A percentile compares a stretch with the other conserved stretches of the same genome.
These are phyloP conservation scores for Isurus oxyrinchus DNA, from an alignment of 2,113 vertebrate species.

Conservation along the genomic window DNA sequence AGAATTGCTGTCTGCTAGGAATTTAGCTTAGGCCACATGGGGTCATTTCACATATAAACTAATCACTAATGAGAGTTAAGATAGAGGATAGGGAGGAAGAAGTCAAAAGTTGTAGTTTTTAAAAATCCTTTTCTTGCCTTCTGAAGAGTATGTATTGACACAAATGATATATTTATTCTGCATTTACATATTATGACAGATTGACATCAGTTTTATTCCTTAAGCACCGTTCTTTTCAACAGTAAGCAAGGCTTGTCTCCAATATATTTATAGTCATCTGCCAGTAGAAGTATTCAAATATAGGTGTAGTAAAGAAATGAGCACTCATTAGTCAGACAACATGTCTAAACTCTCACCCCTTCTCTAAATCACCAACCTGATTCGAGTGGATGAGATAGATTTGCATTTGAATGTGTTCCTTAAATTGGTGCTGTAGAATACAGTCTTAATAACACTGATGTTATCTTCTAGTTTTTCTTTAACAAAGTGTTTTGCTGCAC, in stretches of 20 bases:
- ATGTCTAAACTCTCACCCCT: not conserved
- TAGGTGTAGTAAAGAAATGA: not conserved
- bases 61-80: not conserved
- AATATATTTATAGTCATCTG: not conserved
- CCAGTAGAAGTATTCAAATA: not conserved
- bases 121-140: not conserved
- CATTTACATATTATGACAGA: not conserved
- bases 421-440: not conserved
- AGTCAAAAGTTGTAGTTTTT: not conserved
- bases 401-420: not conserved
- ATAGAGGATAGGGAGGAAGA: not conserved
- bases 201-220: not conserved
- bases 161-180: not conserved
- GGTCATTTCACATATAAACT: not conserved
- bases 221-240: not conserved
- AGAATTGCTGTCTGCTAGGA: not conserved
- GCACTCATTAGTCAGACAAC: not conserved
- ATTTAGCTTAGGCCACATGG: not conserved
- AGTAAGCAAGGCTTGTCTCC: not conserved
- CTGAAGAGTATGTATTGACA: not conserved
- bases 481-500: not conserved
- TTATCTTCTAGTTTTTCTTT: not conserved
- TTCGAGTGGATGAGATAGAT: not conserved
- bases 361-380: not conserved
- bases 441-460: not conserved